Evolutionary conservation across 2,113 vertebrate genomes (phyloP).

Genomic region (Octodon degus): DNA sequence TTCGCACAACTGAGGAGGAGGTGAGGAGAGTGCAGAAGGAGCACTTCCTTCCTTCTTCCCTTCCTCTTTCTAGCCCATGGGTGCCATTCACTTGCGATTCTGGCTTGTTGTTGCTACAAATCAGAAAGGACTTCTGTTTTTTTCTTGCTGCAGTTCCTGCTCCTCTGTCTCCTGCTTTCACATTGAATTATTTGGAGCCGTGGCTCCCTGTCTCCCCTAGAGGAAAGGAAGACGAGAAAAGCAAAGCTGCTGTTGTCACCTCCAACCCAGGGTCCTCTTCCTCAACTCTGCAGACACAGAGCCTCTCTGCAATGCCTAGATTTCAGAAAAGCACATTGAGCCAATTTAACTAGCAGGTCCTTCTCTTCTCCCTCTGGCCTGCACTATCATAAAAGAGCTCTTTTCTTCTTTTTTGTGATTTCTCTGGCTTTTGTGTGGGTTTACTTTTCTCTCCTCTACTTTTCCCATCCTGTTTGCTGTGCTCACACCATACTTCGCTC

Average conservation of each 20-base stretch:
- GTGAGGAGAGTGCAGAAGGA: not conserved
- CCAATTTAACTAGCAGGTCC: not conserved
- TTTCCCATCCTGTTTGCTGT: not conserved
- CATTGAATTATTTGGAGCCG: not conserved
- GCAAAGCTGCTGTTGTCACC: not conserved
- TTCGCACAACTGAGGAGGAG: accelerated
- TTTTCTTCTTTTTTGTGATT: not conserved
- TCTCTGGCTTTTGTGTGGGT: not conserved
- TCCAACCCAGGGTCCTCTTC: not conserved
- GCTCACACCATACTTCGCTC: not conserved
- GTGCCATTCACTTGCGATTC: not conserved
- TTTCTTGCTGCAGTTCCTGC: not conserved
- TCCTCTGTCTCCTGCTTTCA: not conserved
- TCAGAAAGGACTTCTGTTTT: not conserved
- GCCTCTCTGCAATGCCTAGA: not conserved
- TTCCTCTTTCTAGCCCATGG: too few relatives aligned
- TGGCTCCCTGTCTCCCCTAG: not conserved
- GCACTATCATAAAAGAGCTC: not conserved
- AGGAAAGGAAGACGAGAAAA: not conserved
- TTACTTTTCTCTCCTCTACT: not conserved
- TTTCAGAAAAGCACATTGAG: not conserved
- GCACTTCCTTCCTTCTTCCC: not conserved
- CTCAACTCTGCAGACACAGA: not conserved
- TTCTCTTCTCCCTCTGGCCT: not conserved
- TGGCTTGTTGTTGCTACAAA: not conserved